Evolutionary conservation across 2,888 invertebrate genomes (phyloP), one percentile per base, ranked within the genome.

Genomic region (Epistrophella euchroma): DNA sequence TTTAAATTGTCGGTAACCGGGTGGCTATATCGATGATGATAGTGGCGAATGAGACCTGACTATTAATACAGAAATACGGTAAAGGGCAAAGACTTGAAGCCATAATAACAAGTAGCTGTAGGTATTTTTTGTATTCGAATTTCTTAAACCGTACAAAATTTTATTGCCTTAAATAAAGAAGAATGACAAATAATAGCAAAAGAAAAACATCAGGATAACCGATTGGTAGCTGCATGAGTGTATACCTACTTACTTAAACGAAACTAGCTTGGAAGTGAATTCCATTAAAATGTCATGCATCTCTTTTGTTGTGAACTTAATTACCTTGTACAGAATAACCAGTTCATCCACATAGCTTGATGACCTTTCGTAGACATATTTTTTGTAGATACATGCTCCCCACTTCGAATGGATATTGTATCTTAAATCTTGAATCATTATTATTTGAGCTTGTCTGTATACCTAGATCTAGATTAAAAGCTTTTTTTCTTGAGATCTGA

Each of bases 311-410:
- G 10, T 43, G 43, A 62, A 62, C 43, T 62, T 62, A 62, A 62
- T 62, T 62, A 62, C 62, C 62, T 62, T 62, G 62, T 43, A 62
- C 43, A 43, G 11, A 62, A 56, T 56, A 62, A 62, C 62, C 43
- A 28, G 43, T 43, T 43, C 60, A 40, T 40, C 25, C 43, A 43
- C 62, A 43, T 62, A 45, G 62, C 62, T 62, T 10, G 43, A 43
- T 62, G 62, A 62, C 62, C 62, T 62, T 62, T 62, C 43, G 62
- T 62, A 25, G 10, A 62, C 25, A 10, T 35, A 0, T 50, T 50
- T 22, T 17, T 7, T 45, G 3, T 45, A 45, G 45, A 45, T 17
- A 45, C 15, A n/a, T 35, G 11, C 11, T 32, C 32, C 32, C 28
- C 0, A 32, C 2, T 37, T n/a, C n/a, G n/a, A n/a, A 15, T 40